A percentile compares a stretch with the other conserved stretches of the same genome.
phyloP scores from a whole-genome alignment of 2,797 vertebrate genomes.

The Periophthalmus magnuspinnatus region DNA sequence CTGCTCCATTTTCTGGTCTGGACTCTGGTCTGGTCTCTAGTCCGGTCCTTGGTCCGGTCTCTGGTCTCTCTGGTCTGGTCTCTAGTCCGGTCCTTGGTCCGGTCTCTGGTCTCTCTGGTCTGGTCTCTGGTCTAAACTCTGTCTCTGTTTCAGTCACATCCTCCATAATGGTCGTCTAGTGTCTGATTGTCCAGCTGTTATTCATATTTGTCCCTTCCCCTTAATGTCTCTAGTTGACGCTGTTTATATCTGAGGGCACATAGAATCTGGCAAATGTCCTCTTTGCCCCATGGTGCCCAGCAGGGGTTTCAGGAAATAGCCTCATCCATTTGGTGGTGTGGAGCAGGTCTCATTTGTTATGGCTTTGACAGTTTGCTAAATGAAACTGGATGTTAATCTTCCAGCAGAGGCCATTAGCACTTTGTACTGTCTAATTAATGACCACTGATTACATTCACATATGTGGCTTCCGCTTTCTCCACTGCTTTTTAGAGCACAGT shows the following conservation, averaged over 20 bases:
- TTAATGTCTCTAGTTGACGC: slow-evolving; percentile 1
- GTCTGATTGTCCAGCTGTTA: slow-evolving; percentile 12
- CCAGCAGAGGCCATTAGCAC: slow-evolving; percentile 39
- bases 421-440: slow-evolving; percentile 48
- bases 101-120: too few relatives aligned
- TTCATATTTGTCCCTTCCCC: background rate
- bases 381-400: slow-evolving; percentile 48
- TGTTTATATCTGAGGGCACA: background rate
- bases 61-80: too few relatives aligned
- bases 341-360: slow-evolving; percentile 49
- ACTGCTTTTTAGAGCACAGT: background rate
- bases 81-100: too few relatives aligned
- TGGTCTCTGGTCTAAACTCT: too few relatives aligned
- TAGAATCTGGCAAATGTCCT: background rate
- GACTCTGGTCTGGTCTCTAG: too few relatives aligned
- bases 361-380: slow-evolving; percentile 49
- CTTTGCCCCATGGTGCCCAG: slow-evolving; percentile 12
- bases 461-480: slow-evolving; percentile 21
- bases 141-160: background rate
- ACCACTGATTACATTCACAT: slow-evolving; percentile 35
- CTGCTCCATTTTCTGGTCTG: too few relatives aligned
- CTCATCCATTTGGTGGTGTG: slow-evolving; percentile 38
- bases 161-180: background rate
- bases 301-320: slow-evolving; percentile 27
- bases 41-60: too few relatives aligned